Conservation (phyloP, 2,888 invertebrate genomes). For the Oxyteleia sp. region DNA sequence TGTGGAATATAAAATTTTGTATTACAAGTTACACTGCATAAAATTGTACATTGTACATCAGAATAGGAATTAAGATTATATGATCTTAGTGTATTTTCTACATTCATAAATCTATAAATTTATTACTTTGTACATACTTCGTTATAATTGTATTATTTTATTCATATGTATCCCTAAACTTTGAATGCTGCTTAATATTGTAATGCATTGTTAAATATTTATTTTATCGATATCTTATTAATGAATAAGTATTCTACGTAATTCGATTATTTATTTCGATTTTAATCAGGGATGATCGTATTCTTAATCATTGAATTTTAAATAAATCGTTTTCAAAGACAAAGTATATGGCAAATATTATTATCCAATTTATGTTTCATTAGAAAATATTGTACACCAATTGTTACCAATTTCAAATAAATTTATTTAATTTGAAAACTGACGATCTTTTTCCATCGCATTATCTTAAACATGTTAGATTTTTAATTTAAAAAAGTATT, state of each 20-base stretch:
- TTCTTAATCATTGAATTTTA: slow-evolving; percentile 26
- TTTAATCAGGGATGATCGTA: slow-evolving; percentile 23
- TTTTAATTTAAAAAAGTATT: too few relatives aligned
- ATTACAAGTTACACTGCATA: too few relatives aligned
- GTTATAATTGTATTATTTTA: slow-evolving; percentile 55
- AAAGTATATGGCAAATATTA: too few relatives aligned
- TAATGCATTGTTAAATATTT: slow-evolving; percentile 51
- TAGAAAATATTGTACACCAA: too few relatives aligned
- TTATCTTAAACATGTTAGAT: too few relatives aligned
- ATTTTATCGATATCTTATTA: slow-evolving; percentile 40
- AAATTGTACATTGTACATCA: too few relatives aligned
- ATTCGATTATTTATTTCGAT: slow-evolving; percentile 15
- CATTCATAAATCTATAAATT: slow-evolving; percentile 21
- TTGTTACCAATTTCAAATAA: too few relatives aligned
- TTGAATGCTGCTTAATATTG: slow-evolving; percentile 56
- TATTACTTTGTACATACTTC: slow-evolving; percentile 54
- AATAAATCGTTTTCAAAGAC: neutral
- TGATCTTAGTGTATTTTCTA: slow-evolving; percentile 46
- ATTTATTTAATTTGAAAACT: too few relatives aligned
- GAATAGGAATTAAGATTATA: slow-evolving; percentile 50
- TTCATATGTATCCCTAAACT: slow-evolving; percentile 25
- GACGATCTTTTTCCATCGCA: too few relatives aligned
- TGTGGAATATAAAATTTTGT: too few relatives aligned
- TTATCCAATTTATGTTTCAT: too few relatives aligned
- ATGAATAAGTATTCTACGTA: slow-evolving; percentile 18